These are phyloP conservation scores for Danio choprae DNA, from an alignment of 2,797 vertebrate species.

Conservation along the genomic window DNA sequence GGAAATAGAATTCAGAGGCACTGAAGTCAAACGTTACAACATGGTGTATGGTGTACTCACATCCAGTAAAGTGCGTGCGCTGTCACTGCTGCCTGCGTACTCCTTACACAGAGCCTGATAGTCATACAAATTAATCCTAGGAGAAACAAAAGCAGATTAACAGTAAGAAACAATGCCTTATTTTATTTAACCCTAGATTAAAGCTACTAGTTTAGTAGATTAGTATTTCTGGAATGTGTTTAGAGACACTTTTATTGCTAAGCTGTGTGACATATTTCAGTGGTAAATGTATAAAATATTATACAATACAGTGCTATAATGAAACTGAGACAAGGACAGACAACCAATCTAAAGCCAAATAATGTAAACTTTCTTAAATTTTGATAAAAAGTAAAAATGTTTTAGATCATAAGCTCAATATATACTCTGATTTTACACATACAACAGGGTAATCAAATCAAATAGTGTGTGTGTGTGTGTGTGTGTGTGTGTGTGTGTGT, in stretches of 20 bases:
- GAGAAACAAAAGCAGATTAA: slow-evolving; percentile 60
- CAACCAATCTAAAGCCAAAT: neutral
- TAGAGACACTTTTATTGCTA: neutral
- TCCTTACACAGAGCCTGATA: slow-evolving; percentile 96
- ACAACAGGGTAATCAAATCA: no score
- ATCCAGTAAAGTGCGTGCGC: slow-evolving; percentile 86
- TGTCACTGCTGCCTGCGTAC: slow-evolving; percentile 92
- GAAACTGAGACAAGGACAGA: neutral
- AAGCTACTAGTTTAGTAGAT: neutral
- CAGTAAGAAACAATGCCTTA: no score
- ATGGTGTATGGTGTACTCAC: slow-evolving; percentile 79
- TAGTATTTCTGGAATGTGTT: neutral
- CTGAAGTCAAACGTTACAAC: slow-evolving; percentile 13
- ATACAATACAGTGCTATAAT: neutral
- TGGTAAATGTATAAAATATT: neutral
- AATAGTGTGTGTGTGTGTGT: no score
- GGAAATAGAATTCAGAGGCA: slow-evolving; percentile 37
- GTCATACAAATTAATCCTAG: slow-evolving; percentile 94
- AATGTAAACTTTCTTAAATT: neutral
- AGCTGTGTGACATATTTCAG: neutral
- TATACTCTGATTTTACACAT: no score
- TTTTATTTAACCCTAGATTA: no score
- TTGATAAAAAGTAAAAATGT: neutral
- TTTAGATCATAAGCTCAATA: no score
- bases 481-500: no score